Conservation (phyloP, 2,797 vertebrate genomes). For the Anguilla marmorata region DNA sequence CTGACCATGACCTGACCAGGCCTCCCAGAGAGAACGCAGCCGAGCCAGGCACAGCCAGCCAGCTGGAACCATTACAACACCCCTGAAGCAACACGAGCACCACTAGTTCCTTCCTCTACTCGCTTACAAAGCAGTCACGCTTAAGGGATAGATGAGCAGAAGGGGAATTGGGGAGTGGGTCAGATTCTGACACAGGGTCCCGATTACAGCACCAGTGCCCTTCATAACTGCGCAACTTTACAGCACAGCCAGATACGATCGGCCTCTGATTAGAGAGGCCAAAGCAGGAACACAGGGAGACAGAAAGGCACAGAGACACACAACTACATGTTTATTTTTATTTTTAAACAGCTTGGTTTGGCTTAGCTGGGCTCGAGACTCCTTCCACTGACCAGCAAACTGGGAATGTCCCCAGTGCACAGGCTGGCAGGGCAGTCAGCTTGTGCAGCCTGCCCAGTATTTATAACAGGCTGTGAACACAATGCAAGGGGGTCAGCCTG, state of each 20-base stretch:
- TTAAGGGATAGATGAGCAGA: too few relatives aligned
- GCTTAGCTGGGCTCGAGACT: conserved; percentile 3
- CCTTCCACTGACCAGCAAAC: not conserved
- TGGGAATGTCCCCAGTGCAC: not conserved
- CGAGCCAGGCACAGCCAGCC: too few relatives aligned
- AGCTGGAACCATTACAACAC: not conserved
- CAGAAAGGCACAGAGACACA: not conserved
- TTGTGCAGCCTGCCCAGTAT: not conserved
- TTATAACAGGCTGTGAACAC: not conserved
- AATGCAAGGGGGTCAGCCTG: not conserved
- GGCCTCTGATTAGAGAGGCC: too few relatives aligned
- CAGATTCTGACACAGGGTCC: too few relatives aligned
- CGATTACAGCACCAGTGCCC: too few relatives aligned
- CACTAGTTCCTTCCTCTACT: too few relatives aligned
- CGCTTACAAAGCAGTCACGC: too few relatives aligned
- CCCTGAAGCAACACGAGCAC: not conserved
- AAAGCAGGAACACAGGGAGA: not conserved
- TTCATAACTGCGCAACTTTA: too few relatives aligned
- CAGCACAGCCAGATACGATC: too few relatives aligned
- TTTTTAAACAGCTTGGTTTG: not conserved
- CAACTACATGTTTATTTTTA: not conserved
- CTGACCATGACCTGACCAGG: not conserved
- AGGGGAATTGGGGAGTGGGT: too few relatives aligned
- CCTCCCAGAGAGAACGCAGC: too few relatives aligned
- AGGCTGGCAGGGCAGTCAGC: not conserved